A percentile compares a stretch with the other conserved stretches of the same genome.
These are phyloP conservation scores for Lithophane semibrunnea DNA, from an alignment of 2,888 invertebrate species.

Conservation along the genomic window DNA sequence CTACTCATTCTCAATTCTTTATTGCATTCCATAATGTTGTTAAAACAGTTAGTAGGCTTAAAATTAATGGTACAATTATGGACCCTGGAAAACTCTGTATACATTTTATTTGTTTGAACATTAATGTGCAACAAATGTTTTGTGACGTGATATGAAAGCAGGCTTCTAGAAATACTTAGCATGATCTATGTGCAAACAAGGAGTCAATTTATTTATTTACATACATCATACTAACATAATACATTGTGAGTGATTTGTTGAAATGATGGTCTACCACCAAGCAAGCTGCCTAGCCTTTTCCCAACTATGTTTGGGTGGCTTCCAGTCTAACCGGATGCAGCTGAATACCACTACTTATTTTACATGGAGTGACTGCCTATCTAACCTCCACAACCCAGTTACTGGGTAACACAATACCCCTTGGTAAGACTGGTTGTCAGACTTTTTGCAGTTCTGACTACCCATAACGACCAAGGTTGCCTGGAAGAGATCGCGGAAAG, in stretches of 20 bases:
- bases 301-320: neutral
- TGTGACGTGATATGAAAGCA: neutral
- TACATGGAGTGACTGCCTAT: neutral
- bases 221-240: neutral
- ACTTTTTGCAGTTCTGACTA: no score
- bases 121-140: constrained; percentile 1
- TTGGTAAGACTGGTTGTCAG: no score
- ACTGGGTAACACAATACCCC: no score
- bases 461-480: no score
- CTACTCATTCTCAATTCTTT: neutral
- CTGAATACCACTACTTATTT: neutral
- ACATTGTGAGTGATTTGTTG: neutral
- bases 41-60: no score
- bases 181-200: constrained; percentile 22
- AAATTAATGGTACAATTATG: no score
- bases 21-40: no score
- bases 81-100: neutral
- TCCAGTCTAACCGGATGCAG: neutral
- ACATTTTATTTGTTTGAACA: neutral
- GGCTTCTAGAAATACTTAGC: neutral
- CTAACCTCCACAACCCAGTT: neutral
- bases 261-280: neutral
- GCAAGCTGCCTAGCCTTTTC: neutral
- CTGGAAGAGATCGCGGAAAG: no score
- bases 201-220: constrained; percentile 15